phyloP scores from a whole-genome alignment of 2,797 vertebrate genomes.

The Avahi laniger region DNA sequence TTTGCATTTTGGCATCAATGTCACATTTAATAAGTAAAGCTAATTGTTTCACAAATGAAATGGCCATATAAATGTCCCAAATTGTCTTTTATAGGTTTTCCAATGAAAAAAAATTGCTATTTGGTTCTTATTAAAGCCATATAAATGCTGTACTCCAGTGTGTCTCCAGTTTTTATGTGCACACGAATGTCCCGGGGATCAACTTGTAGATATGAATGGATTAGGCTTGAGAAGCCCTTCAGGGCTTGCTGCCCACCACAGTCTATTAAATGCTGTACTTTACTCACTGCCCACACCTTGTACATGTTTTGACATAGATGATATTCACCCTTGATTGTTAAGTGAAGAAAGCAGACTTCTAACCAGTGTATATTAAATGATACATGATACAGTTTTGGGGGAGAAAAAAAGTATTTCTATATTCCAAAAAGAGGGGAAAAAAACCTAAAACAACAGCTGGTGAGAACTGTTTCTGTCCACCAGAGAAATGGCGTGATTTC shows the following conservation, averaged over 20 bases:
- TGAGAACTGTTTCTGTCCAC: neutral
- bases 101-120: neutral
- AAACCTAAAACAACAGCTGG: neutral
- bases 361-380: neutral
- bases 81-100: slow-evolving; percentile 27
- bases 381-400: neutral
- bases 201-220: neutral
- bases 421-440: neutral
- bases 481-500: neutral
- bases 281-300: neutral
- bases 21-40: slow-evolving; percentile 20
- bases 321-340: neutral
- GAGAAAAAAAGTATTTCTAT: neutral
- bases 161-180: neutral
- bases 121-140: neutral
- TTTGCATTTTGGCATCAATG: neutral
- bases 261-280: neutral
- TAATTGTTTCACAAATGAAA: slow-evolving; percentile 8
- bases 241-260: neutral
- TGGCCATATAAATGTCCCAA: neutral
- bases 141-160: neutral
- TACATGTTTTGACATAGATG: neutral
- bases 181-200: neutral
- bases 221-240: neutral
- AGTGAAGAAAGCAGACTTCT: neutral